Evolutionary conservation across 1,140 invertebrate genomes (phyloP).

Genomic region (Phenacoccus solenopsis): DNA sequence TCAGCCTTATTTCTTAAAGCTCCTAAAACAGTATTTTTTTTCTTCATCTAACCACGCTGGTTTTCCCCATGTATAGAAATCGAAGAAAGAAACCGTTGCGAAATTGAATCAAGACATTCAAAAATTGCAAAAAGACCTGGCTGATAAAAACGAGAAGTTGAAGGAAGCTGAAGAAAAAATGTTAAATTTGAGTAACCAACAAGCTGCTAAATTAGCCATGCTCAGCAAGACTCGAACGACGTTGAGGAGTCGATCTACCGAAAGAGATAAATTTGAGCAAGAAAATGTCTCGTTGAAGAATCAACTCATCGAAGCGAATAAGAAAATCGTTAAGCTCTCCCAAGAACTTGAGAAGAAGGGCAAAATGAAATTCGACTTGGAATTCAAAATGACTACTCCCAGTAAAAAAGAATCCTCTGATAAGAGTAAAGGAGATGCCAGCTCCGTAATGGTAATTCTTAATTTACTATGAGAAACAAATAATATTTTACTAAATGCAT

Average conservation of each 20-base stretch:
- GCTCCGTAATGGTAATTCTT: too few relatives aligned
- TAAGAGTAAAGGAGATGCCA: background rate
- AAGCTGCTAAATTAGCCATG: constrained; percentile 4
- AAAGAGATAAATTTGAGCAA: constrained; percentile 8
- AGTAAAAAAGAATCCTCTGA: background rate
- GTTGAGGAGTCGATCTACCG: background rate
- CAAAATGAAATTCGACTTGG: background rate
- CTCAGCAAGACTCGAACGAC: background rate
- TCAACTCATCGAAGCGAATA: background rate
- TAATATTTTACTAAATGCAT: too few relatives aligned
- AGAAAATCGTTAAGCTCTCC: background rate
- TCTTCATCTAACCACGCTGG: too few relatives aligned
- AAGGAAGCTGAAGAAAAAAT: background rate
- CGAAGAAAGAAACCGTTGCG: background rate
- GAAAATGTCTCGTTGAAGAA: background rate
- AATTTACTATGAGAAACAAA: too few relatives aligned
- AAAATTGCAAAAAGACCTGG: background rate
- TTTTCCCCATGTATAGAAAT: constrained; percentile 3
- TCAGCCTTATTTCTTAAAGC: too few relatives aligned
- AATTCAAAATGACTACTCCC: background rate
- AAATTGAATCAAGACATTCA: constrained; percentile 4
- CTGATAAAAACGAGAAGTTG: background rate
- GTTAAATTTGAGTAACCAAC: constrained; percentile 2
- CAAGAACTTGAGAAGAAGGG: background rate
- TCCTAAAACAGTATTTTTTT: too few relatives aligned